These are phyloP conservation scores for Pseudobourletiella spinata DNA, from an alignment of 1,140 invertebrate genomes.

Conservation along the genomic window DNA sequence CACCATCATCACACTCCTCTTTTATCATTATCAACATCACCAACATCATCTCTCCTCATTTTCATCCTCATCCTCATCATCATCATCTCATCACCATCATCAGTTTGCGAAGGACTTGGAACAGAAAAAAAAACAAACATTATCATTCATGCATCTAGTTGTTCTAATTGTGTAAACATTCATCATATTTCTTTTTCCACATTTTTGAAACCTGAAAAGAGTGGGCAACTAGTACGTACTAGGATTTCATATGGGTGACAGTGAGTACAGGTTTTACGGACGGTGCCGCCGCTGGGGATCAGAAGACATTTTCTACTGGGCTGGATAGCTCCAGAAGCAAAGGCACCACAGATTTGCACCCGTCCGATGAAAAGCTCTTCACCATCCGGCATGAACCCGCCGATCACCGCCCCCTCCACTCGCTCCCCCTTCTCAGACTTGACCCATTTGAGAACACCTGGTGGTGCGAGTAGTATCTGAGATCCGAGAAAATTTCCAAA, in stretches of 20 bases:
- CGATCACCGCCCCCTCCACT: constrained; percentile 3
- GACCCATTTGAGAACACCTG: constrained; percentile 5
- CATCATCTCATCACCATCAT: no score
- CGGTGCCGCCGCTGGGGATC: background rate
- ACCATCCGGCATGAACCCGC: background rate
- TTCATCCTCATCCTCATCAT: no score
- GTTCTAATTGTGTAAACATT: no score
- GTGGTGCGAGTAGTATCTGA: constrained; percentile 1
- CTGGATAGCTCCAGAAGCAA: background rate
- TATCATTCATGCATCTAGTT: no score
- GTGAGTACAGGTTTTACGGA: constrained; percentile 5
- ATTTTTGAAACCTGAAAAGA: no score
- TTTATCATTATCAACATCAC: no score
- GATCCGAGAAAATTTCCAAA: background rate
- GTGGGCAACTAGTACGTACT: background rate
- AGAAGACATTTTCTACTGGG: background rate
- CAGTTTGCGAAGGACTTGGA: no score
- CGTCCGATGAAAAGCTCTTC: constrained; percentile 13
- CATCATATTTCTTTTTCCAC: no score
- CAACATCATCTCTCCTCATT: no score
- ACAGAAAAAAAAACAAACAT: no score
- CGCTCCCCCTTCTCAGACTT: constrained; percentile 2
- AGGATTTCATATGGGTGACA: constrained; percentile 10
- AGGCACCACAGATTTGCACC: background rate
- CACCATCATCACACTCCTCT: no score